These are phyloP conservation scores for Scomber scombrus DNA, from an alignment of 2,113 vertebrate genomes.

Conservation along the genomic window DNA sequence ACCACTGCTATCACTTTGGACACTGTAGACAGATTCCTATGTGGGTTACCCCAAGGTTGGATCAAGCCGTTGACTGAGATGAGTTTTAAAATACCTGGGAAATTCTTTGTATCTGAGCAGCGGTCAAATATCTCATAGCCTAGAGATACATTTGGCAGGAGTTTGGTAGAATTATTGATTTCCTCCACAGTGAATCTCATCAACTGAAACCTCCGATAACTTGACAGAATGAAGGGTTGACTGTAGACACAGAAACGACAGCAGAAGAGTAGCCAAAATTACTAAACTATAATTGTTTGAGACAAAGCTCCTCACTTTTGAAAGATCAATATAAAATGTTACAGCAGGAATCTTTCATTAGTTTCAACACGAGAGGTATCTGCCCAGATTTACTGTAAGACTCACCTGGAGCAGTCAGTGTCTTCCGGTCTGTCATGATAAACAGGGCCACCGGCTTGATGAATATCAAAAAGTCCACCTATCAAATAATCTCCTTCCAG, in stretches of 20 bases:
- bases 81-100: constrained; percentile 74
- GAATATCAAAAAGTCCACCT: constrained; percentile 78
- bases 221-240: constrained; percentile 61
- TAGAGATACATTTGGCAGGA: constrained; percentile 89
- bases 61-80: constrained; percentile 70
- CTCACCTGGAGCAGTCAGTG: constrained; percentile 72
- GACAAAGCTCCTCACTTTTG: too few relatives aligned
- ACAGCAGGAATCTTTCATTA: background rate
- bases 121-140: constrained; percentile 88
- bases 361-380: background rate
- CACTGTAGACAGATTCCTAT: constrained; percentile 32
- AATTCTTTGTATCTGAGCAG: constrained; percentile 80
- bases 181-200: constrained; percentile 88
- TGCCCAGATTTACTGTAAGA: constrained; percentile 5
- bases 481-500: constrained; percentile 76
- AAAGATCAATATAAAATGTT: background rate
- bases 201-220: constrained; percentile 85
- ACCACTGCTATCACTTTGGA: constrained; percentile 78
- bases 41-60: constrained; percentile 16
- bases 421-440: constrained; percentile 55
- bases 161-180: constrained; percentile 88
- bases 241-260: constrained; percentile 54
- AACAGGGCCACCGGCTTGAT: background rate
- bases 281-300: too few relatives aligned
- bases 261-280: background rate